These are phyloP conservation scores for Coryphaenoides rupestris DNA, from an alignment of 2,113 vertebrate species.

Conservation along the genomic window DNA sequence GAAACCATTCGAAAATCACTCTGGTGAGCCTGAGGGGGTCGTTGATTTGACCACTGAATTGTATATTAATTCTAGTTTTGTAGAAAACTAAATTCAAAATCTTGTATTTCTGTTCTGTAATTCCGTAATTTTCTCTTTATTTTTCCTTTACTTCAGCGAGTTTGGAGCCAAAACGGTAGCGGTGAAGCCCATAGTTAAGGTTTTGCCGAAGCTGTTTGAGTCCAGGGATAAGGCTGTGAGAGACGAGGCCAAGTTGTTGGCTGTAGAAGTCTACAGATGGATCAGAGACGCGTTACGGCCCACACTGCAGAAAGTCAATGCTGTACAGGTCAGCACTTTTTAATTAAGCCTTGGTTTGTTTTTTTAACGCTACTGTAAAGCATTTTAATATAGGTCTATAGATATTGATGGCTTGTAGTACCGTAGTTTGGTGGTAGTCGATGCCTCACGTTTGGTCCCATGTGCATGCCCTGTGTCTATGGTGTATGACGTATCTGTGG, in stretches of 20 bases:
- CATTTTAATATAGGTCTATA: too few species aligned
- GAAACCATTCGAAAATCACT: constrained; percentile 85
- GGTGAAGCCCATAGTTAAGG: constrained; percentile 88
- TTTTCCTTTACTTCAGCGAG: constrained; percentile 68
- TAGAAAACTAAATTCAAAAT: neutral
- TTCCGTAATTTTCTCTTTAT: constrained; percentile 1
- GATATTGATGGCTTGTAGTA: too few species aligned
- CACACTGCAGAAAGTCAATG: constrained; percentile 84
- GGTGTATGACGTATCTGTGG: too few species aligned
- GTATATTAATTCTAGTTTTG: neutral
- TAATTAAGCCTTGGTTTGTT: neutral
- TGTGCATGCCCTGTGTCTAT: too few species aligned
- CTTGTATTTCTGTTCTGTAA: constrained; percentile 17
- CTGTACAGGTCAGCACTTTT: constrained; percentile 77
- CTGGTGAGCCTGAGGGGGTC: constrained; percentile 66
- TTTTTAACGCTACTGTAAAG: too few species aligned
- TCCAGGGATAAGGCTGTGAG: constrained; percentile 88
- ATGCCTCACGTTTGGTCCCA: too few species aligned
- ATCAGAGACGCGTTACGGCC: constrained; percentile 85
- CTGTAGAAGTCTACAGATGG: constrained; percentile 87
- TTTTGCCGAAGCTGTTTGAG: constrained; percentile 90
- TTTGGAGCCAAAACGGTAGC: constrained; percentile 88
- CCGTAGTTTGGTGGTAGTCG: too few species aligned
- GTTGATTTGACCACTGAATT: neutral
- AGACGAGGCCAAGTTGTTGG: constrained; percentile 86